Evolutionary conservation across 2,888 invertebrate species (phyloP).

Genomic region (Luperina nickerlii): DNA sequence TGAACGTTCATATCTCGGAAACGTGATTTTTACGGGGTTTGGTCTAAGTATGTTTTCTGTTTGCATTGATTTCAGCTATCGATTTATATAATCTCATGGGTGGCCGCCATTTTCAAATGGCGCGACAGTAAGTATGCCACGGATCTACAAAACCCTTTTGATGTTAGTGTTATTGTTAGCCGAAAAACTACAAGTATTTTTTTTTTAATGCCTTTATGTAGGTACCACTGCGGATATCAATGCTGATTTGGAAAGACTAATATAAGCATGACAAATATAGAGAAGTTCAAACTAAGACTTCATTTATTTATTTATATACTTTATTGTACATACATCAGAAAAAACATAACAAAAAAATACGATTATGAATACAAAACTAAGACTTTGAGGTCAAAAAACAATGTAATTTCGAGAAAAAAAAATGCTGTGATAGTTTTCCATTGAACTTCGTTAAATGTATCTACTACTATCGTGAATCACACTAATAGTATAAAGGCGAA

Average conservation of each 20-base stretch:
- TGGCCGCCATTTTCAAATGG: neutral
- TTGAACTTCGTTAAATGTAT: neutral
- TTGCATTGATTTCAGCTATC: neutral
- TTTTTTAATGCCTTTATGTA: neutral
- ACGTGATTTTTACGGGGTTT: neutral
- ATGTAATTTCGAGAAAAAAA: neutral
- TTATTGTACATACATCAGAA: too few species aligned
- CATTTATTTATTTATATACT: too few species aligned
- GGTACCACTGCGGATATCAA: neutral
- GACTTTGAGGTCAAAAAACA: neutral
- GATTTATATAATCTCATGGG: neutral
- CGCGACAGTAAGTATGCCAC: neutral
- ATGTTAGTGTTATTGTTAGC: neutral
- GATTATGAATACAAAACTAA: too few species aligned
- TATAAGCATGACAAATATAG: neutral
- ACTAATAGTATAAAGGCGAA: too few species aligned
- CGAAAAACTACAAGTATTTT: neutral
- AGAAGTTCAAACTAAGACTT: too few species aligned
- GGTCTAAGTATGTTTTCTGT: neutral
- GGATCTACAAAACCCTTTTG: neutral
- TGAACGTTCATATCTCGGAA: neutral
- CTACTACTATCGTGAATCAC: neutral
- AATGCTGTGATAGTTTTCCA: neutral
- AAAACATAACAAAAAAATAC: too few species aligned
- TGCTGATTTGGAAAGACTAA: neutral